Percentiles rank a stretch among this genome's conserved stretches.
Evolutionary conservation across 2,113 vertebrate species (phyloP).

Genomic region (Lophius piscatorius): DNA sequence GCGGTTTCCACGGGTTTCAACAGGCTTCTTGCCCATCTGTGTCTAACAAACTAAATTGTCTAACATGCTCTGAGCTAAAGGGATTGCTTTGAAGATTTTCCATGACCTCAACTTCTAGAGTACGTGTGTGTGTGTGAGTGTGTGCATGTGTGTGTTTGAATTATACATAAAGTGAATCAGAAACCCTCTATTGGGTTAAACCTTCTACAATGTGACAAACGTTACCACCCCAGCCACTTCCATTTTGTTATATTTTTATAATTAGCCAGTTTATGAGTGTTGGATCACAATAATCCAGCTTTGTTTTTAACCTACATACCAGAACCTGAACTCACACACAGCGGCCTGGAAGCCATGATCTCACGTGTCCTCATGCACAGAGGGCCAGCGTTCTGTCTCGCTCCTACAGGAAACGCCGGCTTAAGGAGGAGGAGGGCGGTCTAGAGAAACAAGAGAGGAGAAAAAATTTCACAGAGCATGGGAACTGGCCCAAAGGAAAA

Average conservation of each 20-base stretch:
- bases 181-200: constrained; percentile 28
- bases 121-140: constrained; percentile 21
- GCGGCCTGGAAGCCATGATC: constrained; percentile 35
- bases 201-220: constrained; percentile 21
- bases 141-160: constrained; percentile 21
- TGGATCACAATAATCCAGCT: constrained; percentile 44
- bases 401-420: constrained; percentile 66
- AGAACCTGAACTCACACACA: constrained; percentile 30
- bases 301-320: constrained; percentile 62
- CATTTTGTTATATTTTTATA: constrained; percentile 37
- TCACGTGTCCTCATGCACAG: constrained; percentile 40
- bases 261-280: constrained; percentile 29
- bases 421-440: constrained; percentile 47
- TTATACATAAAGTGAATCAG: constrained; percentile 40
- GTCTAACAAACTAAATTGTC: constrained; percentile 60
- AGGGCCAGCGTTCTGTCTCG: constrained; percentile 49
- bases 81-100: constrained; percentile 72
- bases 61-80: constrained; percentile 54
- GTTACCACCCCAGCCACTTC: neutral
- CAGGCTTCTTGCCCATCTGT: constrained; percentile 54
- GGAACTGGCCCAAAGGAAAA: constrained; percentile 74
- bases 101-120: constrained; percentile 58
- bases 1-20: constrained; percentile 60
- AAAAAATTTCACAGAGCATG: constrained; percentile 60
- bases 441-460: constrained; percentile 36